Conservation (phyloP, 2,797 vertebrate species). For the Chelidonichthys spinosus region DNA sequence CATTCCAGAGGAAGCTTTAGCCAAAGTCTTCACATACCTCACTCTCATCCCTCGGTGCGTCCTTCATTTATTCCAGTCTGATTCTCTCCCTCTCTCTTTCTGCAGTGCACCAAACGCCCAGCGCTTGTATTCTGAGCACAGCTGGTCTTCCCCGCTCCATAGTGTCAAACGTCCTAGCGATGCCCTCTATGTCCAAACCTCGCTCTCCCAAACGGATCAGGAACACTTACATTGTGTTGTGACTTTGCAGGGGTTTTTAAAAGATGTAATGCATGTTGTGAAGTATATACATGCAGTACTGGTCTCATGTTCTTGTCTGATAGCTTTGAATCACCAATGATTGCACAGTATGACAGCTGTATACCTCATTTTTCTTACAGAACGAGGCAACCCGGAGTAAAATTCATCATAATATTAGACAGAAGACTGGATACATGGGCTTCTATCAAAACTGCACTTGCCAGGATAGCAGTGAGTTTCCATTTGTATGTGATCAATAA, state of each 20-base stretch:
- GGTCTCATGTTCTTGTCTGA: neutral
- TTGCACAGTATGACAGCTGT: neutral
- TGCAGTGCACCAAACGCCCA: conserved; percentile 75
- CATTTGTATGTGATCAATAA: conserved; percentile 4
- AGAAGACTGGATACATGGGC: conserved; percentile 95
- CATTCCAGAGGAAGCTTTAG: conserved; percentile 89
- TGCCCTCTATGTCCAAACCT: conserved; percentile 45
- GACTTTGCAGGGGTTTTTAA: neutral
- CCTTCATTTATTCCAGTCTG: conserved; percentile 28
- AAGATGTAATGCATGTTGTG: neutral
- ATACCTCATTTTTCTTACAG: conserved; percentile 75
- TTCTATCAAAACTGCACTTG: conserved; percentile 94
- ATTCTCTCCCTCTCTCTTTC: conserved; percentile 50
- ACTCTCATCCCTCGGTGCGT: conserved; percentile 91
- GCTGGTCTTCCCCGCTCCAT: conserved; percentile 41
- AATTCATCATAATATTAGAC: conserved; percentile 96
- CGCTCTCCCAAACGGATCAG: neutral
- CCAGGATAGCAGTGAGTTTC: conserved; percentile 92
- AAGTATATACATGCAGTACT: neutral
- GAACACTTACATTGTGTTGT: neutral
- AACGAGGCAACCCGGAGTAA: conserved; percentile 89
- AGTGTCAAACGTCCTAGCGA: conserved; percentile 44
- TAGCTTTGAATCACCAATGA: neutral
- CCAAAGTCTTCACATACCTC: conserved; percentile 92
- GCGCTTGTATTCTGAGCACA: conserved; percentile 70